Evolutionary conservation across 2,888 invertebrate species (phyloP), one percentile per base, ranked within the genome.

Genomic region (Troides aeacus): DNA sequence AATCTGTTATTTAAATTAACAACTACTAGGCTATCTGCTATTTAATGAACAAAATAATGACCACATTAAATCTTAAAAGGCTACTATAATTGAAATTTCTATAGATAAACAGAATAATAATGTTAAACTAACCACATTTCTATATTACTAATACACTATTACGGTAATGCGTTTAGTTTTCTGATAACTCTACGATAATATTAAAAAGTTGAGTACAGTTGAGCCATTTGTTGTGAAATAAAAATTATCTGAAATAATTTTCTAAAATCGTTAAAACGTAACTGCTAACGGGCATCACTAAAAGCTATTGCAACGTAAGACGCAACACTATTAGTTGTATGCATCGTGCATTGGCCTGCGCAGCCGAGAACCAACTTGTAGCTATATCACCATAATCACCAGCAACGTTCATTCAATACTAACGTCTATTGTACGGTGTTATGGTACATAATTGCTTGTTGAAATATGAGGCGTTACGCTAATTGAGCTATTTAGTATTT

Each of bases 271-370:
- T 74, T 76, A 70, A 71, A 63, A n/a, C 58, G 23, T 4, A 23
- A 63, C 62, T 24, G 63, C 62, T 66, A 61, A 68, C 21, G 68
- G 63, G 74, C 77, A 76, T 72, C 78, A 76, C 78, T 76, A 78
- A 72, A 68, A 73, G 74, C 76, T 76, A 77, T 81, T 80, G 74
- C 77, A 72, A 77, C 78, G 79, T 77, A 75, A 78, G 77, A 80
- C 84, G 78, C 91, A 87, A 80, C 92, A 85, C 92, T 91, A 90
- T 89, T 89, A 91, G 90, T 92, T 91, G 91, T 91, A 92, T 92
- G 92, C 92, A 89, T 87, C 92, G 92, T 90, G 91, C 92, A 92
- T 87, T 92, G 92, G 92, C 92, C 92, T 91, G 92, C 86, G 90
- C 87, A 87, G 87, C 86, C 86, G 84, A 79, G 80, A 80, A 80